These are phyloP conservation scores for Oriolus oriolus DNA, from an alignment of 2,113 vertebrate species.

Conservation along the genomic window DNA sequence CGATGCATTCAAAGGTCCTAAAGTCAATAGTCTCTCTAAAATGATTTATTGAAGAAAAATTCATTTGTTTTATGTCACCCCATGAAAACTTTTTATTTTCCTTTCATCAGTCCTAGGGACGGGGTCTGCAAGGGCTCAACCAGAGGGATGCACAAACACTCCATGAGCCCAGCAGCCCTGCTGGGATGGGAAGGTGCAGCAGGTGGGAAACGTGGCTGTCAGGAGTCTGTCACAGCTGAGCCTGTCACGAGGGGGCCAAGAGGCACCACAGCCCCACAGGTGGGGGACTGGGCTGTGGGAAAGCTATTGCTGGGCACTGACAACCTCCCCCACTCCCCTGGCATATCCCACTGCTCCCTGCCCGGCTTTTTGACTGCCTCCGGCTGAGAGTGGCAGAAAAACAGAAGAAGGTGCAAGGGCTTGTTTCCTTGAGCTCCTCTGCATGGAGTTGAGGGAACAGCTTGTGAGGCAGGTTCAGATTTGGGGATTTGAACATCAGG, in stretches of 20 bases:
- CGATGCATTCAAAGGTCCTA: constrained; percentile 25
- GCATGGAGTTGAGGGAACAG: background rate
- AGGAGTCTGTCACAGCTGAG: background rate
- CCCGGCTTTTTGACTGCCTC: background rate
- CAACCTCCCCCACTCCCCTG: background rate
- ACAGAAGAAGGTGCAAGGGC: background rate
- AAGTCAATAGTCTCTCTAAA: constrained; percentile 29
- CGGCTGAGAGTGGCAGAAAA: background rate
- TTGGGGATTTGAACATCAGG: background rate
- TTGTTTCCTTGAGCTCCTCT: background rate
- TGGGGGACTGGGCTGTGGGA: background rate
- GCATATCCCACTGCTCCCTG: background rate
- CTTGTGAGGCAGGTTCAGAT: background rate
- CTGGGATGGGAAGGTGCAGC: background rate
- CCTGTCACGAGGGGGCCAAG: background rate
- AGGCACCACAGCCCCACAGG: background rate
- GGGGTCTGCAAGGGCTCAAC: background rate
- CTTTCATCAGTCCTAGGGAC: background rate
- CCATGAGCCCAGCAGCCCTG: background rate
- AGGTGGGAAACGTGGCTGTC: background rate
- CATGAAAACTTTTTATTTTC: background rate
- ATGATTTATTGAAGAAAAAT: constrained; percentile 52
- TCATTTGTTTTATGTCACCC: background rate
- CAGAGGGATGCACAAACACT: background rate
- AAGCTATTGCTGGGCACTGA: background rate